These are phyloP conservation scores for Elymnias hypermnestra DNA, from an alignment of 1,140 invertebrate species.

Conservation along the genomic window DNA sequence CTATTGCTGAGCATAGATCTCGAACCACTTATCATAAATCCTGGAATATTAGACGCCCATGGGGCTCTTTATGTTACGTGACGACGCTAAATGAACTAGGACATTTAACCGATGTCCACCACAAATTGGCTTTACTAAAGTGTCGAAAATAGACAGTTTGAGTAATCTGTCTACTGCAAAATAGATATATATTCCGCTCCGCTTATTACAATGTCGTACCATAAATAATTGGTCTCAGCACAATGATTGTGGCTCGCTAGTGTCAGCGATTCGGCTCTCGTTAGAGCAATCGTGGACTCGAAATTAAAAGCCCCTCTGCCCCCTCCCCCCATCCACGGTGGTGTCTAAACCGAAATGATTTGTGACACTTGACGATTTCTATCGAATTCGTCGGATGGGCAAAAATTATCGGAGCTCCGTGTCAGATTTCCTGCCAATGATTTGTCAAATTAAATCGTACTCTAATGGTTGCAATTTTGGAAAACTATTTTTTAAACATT, in stretches of 20 bases:
- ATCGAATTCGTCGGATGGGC: conserved; percentile 6
- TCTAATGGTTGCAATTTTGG: too few relatives aligned
- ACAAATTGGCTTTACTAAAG: too few relatives aligned
- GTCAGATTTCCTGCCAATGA: background rate
- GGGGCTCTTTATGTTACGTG: too few relatives aligned
- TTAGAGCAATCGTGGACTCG: conserved; percentile 54
- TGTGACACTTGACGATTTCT: conserved; percentile 17
- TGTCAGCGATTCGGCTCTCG: conserved; percentile 68
- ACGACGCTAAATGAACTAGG: too few relatives aligned
- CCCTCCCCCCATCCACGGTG: conserved; percentile 15
- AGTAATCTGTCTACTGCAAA: background rate
- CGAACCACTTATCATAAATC: too few relatives aligned
- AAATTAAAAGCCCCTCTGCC: conserved; percentile 56
- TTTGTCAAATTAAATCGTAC: background rate
- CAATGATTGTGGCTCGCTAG: conserved; percentile 57
- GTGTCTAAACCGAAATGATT: conserved; percentile 13
- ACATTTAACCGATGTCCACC: too few relatives aligned
- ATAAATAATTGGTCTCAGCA: conserved; percentile 29
- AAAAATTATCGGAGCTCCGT: conserved; percentile 2
- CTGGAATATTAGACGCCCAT: too few relatives aligned
- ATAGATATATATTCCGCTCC: conserved; percentile 23
- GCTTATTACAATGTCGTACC: conserved; percentile 17
- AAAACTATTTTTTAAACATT: too few relatives aligned
- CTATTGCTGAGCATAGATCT: too few relatives aligned
- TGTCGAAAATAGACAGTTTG: too few relatives aligned